Conservation (phyloP, 2,797 vertebrate species). For the Peromyscus nudipes region DNA sequence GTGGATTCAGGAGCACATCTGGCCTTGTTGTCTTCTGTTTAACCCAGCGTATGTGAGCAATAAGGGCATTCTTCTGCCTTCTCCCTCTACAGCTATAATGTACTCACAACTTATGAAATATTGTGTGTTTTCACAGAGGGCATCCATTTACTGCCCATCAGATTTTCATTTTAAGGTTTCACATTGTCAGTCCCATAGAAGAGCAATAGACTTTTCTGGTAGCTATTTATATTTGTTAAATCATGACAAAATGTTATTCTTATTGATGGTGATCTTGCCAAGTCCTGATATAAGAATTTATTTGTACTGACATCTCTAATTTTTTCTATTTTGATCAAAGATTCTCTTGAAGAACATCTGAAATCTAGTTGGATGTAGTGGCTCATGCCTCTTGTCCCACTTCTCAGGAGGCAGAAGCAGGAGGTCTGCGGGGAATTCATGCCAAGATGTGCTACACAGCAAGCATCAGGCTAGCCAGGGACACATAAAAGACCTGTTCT, state of each 20-base stretch:
- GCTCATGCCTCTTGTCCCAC: neutral
- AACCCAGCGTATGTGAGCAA: slow-evolving; percentile 43
- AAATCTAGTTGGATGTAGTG: neutral
- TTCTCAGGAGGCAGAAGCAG: neutral
- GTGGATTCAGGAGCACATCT: neutral
- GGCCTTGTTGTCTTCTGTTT: slow-evolving; percentile 68
- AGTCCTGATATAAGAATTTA: neutral
- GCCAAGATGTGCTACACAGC: neutral
- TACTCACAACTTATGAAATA: neutral
- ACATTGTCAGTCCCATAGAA: neutral
- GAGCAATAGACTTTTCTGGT: neutral
- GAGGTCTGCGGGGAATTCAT: neutral
- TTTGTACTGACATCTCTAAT: neutral
- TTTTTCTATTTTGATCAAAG: neutral
- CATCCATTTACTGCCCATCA: slow-evolving; percentile 45
- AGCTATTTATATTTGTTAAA: slow-evolving; percentile 7
- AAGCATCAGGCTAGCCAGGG: neutral
- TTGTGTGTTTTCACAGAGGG: neutral
- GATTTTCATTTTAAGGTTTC: slow-evolving; percentile 23
- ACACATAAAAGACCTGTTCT: neutral
- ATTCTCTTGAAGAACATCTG: slow-evolving; percentile 1
- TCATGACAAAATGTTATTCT: neutral
- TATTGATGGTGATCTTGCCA: neutral
- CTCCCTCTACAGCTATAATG: neutral
- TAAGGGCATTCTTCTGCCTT: neutral